Percentiles rank a stretch among this genome's conserved stretches.
These are phyloP conservation scores for Halcyon leucocephala DNA, from an alignment of 2,797 vertebrate species.

Conservation along the genomic window DNA sequence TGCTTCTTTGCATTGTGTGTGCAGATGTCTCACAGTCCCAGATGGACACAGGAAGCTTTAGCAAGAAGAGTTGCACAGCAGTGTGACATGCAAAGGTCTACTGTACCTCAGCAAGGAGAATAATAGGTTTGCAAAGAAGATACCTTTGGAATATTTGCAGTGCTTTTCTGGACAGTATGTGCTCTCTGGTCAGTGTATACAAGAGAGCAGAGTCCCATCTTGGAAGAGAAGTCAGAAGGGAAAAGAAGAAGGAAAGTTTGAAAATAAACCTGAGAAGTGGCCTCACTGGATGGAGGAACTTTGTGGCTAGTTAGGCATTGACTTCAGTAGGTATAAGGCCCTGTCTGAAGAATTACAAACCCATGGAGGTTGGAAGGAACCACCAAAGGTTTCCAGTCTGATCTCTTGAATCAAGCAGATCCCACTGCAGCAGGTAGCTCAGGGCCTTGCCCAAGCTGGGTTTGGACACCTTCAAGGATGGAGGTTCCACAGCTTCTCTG, in stretches of 20 bases:
- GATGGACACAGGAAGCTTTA: neutral
- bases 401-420: neutral
- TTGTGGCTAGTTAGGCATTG: neutral
- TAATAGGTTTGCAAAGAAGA: neutral
- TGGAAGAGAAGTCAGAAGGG: neutral
- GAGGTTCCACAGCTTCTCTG: neutral
- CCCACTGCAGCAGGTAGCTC: neutral
- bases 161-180: neutral
- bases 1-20: neutral
- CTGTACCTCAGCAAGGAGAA: neutral
- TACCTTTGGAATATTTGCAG: neutral
- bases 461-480: neutral
- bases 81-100: neutral
- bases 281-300: neutral
- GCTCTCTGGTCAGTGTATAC: neutral
- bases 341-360: neutral
- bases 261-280: neutral
- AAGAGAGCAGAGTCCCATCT: neutral
- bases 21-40: neutral
- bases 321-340: neutral
- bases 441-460: neutral
- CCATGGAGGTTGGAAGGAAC: fast-evolving
- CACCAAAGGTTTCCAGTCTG: neutral
- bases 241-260: neutral
- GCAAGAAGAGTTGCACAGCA: neutral